A percentile compares a stretch with the other conserved stretches of the same genome.
Conservation (phyloP, 2,888 invertebrate species). For the Seladonia tumulorum region DNA sequence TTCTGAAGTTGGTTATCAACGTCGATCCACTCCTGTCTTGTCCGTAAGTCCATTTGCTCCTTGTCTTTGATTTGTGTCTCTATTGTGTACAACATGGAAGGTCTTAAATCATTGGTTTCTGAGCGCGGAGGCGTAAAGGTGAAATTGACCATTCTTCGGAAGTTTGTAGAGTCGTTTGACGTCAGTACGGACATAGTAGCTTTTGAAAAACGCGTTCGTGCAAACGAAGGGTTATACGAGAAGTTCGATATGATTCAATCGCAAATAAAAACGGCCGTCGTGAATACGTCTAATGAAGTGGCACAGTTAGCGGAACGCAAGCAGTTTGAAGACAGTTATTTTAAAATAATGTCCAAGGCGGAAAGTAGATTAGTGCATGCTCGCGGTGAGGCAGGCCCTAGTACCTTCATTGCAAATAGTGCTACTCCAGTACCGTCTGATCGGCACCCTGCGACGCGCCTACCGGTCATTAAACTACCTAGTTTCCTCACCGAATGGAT, state of each 20-base stretch:
- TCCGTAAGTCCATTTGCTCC: not conserved
- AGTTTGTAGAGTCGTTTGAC: not conserved
- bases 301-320: not conserved
- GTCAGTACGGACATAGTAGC: not conserved
- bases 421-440: not conserved
- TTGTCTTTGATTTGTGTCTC: not conserved
- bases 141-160: not conserved
- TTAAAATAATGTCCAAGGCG: not conserved
- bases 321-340: not conserved
- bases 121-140: not conserved
- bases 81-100: not conserved
- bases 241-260: not conserved
- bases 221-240: not conserved
- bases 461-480: too few species aligned
- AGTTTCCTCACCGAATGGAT: not conserved
- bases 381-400: not conserved
- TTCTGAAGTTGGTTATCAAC: too few species aligned
- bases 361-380: not conserved
- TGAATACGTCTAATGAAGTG: not conserved
- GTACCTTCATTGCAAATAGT: not conserved
- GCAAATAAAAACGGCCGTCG: not conserved
- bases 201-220: not conserved
- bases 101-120: not conserved
- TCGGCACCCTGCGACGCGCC: not conserved
- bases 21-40: not conserved